A percentile compares a stretch with the other conserved stretches of the same genome.
Conservation (phyloP, 2,113 vertebrate species). For the Prinia subflava region DNA sequence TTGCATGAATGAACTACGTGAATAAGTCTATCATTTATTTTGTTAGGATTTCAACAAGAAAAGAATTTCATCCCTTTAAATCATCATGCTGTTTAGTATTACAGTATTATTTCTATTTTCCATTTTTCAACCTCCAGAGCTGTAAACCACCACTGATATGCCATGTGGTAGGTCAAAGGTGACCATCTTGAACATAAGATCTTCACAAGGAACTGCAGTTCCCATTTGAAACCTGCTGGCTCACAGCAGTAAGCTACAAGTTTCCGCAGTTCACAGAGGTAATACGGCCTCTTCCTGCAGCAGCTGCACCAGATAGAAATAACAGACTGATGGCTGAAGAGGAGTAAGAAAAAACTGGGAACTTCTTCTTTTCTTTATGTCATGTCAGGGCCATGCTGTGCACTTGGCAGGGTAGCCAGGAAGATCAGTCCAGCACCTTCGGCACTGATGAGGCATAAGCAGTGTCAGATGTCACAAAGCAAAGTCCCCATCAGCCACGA, state of each 20-base stretch:
- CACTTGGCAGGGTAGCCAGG: neutral
- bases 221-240: conserved; percentile 37
- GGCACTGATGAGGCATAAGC: neutral
- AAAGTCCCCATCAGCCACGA: neutral
- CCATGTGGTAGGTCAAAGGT: conserved; percentile 2
- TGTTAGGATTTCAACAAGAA: neutral
- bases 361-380: neutral
- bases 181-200: neutral
- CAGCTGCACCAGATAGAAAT: conserved; percentile 22
- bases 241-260: conserved; percentile 29
- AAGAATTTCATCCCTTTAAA: neutral
- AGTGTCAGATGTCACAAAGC: neutral
- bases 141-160: neutral
- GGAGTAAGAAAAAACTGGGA: neutral
- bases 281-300: neutral
- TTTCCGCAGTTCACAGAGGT: conserved; percentile 16
- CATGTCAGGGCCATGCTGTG: neutral
- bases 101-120: neutral
- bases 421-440: neutral
- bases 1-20: neutral
- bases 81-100: neutral
- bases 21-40: neutral
- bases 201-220: neutral
- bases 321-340: conserved; percentile 1
- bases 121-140: neutral